Evolutionary conservation across 2,113 vertebrate species (phyloP).

Genomic region (Puma concolor): DNA sequence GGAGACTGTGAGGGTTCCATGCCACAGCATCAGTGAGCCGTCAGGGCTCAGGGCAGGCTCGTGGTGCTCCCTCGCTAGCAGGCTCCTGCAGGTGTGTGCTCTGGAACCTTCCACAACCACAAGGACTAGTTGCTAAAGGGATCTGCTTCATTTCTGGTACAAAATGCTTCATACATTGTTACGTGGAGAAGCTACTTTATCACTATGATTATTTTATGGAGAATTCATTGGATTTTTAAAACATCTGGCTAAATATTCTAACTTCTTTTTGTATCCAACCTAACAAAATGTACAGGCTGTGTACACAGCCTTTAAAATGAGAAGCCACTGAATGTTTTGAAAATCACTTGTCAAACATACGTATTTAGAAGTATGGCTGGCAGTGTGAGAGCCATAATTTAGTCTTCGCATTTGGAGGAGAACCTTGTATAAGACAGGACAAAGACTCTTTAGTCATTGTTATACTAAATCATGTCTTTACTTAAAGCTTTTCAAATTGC

Average conservation of each 20-base stretch:
- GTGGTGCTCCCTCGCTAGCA: rapidly evolving
- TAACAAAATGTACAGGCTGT: neutral
- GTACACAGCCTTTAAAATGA: neutral
- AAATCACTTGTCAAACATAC: neutral
- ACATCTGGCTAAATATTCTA: neutral
- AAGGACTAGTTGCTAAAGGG: neutral
- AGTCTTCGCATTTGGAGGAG: neutral
- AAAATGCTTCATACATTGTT: rapidly evolving
- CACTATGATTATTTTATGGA: neutral
- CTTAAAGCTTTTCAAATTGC: neutral
- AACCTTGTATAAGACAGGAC: neutral
- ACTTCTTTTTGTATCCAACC: neutral
- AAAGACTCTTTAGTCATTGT: rapidly evolving
- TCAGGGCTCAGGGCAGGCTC: rapidly evolving
- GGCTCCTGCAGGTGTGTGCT: rapidly evolving
- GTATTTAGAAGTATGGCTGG: neutral
- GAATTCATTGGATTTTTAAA: neutral
- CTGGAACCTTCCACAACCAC: neutral
- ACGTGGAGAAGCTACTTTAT: neutral
- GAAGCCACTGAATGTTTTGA: neutral
- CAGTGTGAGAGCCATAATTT: rapidly evolving
- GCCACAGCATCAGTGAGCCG: rapidly evolving
- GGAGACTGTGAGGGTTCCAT: no score
- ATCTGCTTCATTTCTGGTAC: rapidly evolving
- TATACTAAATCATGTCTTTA: rapidly evolving